These are phyloP conservation scores for Tanypteryx hageni DNA, from an alignment of 2,888 invertebrate genomes.

Conservation along the genomic window DNA sequence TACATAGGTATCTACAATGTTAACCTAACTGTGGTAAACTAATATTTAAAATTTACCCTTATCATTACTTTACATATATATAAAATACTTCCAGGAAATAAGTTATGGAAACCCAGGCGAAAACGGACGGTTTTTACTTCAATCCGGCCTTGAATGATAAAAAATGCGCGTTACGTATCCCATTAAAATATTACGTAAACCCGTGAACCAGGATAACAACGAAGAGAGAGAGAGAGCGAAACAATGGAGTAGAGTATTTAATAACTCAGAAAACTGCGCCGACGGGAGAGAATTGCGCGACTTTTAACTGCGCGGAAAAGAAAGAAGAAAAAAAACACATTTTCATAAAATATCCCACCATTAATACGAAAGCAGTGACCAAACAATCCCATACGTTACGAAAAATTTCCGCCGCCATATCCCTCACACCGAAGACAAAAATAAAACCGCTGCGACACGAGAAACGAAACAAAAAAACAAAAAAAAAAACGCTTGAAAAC, in stretches of 20 bases:
- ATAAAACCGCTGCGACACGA: too few relatives aligned
- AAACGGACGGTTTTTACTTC: too few relatives aligned
- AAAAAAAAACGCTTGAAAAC: too few relatives aligned
- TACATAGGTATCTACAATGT: too few relatives aligned
- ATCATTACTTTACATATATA: too few relatives aligned
- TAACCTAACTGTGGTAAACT: too few relatives aligned
- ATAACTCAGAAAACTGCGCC: slow-evolving; percentile 4
- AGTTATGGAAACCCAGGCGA: too few relatives aligned
- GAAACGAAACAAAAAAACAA: too few relatives aligned
- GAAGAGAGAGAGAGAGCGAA: not conserved
- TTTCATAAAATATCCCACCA: not conserved
- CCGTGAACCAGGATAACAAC: not conserved
- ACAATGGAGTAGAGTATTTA: not conserved
- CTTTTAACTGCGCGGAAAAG: not conserved
- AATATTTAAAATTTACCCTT: too few relatives aligned
- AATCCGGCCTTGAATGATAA: not conserved
- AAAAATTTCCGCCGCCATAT: not conserved
- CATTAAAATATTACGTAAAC: not conserved
- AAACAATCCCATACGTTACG: not conserved
- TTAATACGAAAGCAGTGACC: not conserved
- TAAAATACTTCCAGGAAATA: too few relatives aligned
- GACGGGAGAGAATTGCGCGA: not conserved
- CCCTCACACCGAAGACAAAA: not conserved
- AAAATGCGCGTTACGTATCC: not conserved
- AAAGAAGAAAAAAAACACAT: not conserved